Percentiles rank a stretch among this genome's conserved stretches.
phyloP scores from a whole-genome alignment of 2,113 vertebrate genomes.

The Etia nguti region DNA sequence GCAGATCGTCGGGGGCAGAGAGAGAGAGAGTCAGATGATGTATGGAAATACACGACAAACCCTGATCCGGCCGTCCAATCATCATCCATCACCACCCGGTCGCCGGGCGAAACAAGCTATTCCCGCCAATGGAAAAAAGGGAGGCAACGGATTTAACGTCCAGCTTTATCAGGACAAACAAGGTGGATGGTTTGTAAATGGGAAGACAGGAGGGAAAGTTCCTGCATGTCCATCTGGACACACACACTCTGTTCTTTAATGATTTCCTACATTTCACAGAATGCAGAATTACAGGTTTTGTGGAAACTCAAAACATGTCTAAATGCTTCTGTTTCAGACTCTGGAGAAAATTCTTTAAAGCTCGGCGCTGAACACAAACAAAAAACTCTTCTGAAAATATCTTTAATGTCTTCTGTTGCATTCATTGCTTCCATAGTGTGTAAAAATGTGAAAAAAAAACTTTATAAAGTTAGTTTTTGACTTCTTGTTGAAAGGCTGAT shows the following conservation, averaged over 20 bases:
- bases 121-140: conserved; percentile 48
- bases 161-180: conserved; percentile 32
- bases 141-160: conserved; percentile 24
- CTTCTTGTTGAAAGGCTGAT: neutral
- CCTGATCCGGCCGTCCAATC: conserved; percentile 68
- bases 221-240: neutral
- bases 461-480: neutral
- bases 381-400: neutral
- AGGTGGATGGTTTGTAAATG: conserved; percentile 22
- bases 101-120: conserved; percentile 36
- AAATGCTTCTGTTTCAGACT: neutral
- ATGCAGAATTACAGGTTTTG: neutral
- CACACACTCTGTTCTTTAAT: neutral
- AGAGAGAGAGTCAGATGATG: conserved; percentile 61
- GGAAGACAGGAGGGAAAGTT: conserved; percentile 1
- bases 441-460: neutral
- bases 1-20: conserved; percentile 51
- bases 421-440: neutral
- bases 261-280: neutral
- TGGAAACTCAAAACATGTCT: neutral
- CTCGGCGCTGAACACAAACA: neutral
- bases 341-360: neutral
- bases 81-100: conserved; percentile 67
- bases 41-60: conserved; percentile 66
- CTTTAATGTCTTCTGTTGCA: neutral